phyloP scores from a whole-genome alignment of 1,140 invertebrate genomes.

The Proctacanthus coquilletti region DNA sequence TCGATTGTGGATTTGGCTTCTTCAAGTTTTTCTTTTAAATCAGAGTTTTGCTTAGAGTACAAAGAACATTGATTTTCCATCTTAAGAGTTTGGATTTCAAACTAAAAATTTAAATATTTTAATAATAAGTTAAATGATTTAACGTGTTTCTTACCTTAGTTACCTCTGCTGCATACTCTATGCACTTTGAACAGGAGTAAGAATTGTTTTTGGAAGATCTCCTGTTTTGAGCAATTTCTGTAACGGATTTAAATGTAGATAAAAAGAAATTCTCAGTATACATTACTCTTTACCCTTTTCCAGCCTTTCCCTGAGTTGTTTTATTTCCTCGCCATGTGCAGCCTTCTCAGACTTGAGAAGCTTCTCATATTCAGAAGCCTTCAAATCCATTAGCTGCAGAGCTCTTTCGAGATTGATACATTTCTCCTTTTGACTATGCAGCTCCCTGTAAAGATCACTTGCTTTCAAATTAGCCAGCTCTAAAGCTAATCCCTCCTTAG shows the following conservation, averaged over 20 bases:
- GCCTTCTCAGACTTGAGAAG: slow-evolving; percentile 18
- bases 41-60: slow-evolving; percentile 15
- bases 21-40: slow-evolving; percentile 12
- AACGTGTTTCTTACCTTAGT: slow-evolving; percentile 15
- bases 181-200: slow-evolving; percentile 19
- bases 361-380: slow-evolving; percentile 18
- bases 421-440: slow-evolving; percentile 17
- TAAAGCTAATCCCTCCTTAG: slow-evolving; percentile 19
- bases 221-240: slow-evolving; percentile 9
- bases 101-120: slow-evolving; percentile 9
- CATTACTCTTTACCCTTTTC: slow-evolving; percentile 8
- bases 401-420: slow-evolving; percentile 13
- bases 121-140: neutral
- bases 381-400: slow-evolving; percentile 20
- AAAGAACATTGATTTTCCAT: slow-evolving; percentile 16
- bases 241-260: slow-evolving; percentile 9
- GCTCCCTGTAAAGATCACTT: slow-evolving; percentile 15
- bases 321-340: slow-evolving; percentile 16
- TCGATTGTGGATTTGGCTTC: slow-evolving; percentile 11
- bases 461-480: slow-evolving; percentile 16
- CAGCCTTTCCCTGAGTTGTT: slow-evolving; percentile 12
- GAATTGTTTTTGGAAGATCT: slow-evolving; percentile 12
- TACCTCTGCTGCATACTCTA: slow-evolving; percentile 17
- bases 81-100: slow-evolving; percentile 22
- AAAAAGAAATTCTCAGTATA: neutral